Evolutionary conservation across 2,113 vertebrate species (phyloP), one percentile per base, ranked within the genome.

Genomic region (Burhinus oedicnemus): DNA sequence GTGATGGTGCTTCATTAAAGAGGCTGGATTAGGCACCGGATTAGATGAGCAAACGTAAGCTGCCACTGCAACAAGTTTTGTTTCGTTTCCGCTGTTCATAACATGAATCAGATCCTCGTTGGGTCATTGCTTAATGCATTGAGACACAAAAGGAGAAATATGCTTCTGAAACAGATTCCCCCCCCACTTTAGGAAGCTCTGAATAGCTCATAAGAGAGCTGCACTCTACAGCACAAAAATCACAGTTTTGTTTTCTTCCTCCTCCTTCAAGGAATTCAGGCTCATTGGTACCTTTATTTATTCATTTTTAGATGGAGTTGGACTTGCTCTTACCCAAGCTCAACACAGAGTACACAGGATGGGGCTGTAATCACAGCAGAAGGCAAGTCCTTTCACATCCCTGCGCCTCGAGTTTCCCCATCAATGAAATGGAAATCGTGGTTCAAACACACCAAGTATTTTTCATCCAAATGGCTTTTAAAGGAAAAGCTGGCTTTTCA

Each of bases 401-500:
- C 81, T 34, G 57, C 2, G 4, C 72, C 68, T 52, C 2, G 8
- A 83, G 51, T 62, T 65, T 72, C 72, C 65, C n/a, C 86, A 61
- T 54, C 69, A 91, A 49, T 65, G 72, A 88, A 36, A 69, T 25
- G 34, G 29, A 76, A 92, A 90, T 27, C 1, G 0, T 26, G n/a
- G 54, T 49, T 78, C 54, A 93, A 93, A 83, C 8, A 34, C 10
- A 44, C 15, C 0, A 0, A n/a, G 25, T 5, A 38, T 29, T 81
- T 83, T 83, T 77, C 83, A 81, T 42, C n/a, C 58, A 80, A 83
- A 75, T 17, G 42, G 32, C 11, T 78, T 92, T 75, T 54, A 57
- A 91, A 83, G 47, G 49, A 70, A 88, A 88, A 80, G 30, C 49
- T 93, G 90, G 15, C 51, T 94, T 92, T 87, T 87, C 72, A 81